Base-by-base conservation (phyloP, 2,113 vertebrate genomes). In the Paramormyrops kingsleyae region DNA sequence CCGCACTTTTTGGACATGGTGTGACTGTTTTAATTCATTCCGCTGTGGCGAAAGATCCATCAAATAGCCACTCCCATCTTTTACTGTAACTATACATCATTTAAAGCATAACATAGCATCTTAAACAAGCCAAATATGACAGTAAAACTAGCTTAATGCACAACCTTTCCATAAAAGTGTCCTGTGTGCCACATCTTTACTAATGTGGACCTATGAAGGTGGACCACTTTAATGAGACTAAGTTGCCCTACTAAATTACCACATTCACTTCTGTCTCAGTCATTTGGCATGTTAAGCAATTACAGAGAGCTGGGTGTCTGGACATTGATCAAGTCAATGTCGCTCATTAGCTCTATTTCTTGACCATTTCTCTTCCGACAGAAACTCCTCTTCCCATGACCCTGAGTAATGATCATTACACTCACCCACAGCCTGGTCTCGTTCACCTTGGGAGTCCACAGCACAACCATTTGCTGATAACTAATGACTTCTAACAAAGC, bases 321-420 rank as follows among this genome's bases (percentile, higher is more conserved):
- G 49, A 53, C 85, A 87, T 53, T 52, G 85, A 87, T 87, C 85
- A 87, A 53, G 49, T 53, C 50, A 53, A 50, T 35, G 47, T 39
- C 49, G n/a, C 85, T 87, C 50, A 53, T 87, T 87, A 87, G 85
- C 2, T 50, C 47, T 53, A 87, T 87, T 87, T 52, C 85, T 87
- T 53, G 85, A 87, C 85, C 50, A 87, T 87, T 56, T 49, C 50
- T 87, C 24, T 53, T 53, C 50, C 12, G 27, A 87, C 10, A 49
- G 85, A 53, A 87, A 52, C 49, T 52, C 15, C 50, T 27, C 85
- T 53, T 87, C 47, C 49, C 31, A 2, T 87, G 85, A 87, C 85
- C 85, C 49, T 87, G 85, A 87, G 31, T 87, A 87, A 87, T 87
- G 47, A 53, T 49, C 49, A 53, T 53, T 35, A 50, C 85, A 53